Percentiles rank a stretch among this genome's conserved stretches.
Evolutionary conservation across 2,113 vertebrate genomes (phyloP).

Genomic region (Hassar affinis): DNA sequence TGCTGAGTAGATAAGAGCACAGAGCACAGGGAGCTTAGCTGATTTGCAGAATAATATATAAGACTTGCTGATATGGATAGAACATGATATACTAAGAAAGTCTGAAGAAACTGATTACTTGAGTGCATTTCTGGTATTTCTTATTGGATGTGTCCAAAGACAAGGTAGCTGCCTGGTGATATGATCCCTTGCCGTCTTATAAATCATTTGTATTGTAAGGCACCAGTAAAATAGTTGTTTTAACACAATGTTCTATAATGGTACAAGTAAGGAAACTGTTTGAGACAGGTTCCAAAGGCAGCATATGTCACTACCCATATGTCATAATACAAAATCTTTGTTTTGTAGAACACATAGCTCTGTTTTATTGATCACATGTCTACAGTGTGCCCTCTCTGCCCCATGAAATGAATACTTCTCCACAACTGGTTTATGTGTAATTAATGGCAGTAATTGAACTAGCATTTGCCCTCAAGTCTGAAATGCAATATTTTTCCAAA

Average conservation of each 20-base stretch:
- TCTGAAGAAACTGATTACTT: background rate
- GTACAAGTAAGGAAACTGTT: background rate
- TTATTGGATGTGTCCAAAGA: background rate
- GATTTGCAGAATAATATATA: background rate
- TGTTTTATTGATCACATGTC: too few relatives aligned
- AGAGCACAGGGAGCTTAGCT: background rate
- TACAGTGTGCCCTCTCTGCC: too few relatives aligned
- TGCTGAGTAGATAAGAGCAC: background rate
- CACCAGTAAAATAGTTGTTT: background rate
- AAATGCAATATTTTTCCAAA: too few relatives aligned
- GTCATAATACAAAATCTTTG: too few relatives aligned
- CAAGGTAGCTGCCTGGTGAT: background rate
- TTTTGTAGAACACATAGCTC: too few relatives aligned
- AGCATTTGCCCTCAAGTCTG: too few relatives aligned
- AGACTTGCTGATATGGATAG: background rate
- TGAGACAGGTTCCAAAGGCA: background rate
- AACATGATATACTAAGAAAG: background rate
- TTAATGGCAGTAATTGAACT: too few relatives aligned
- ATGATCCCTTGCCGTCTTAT: background rate
- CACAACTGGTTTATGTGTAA: too few relatives aligned
- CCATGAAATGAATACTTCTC: too few relatives aligned
- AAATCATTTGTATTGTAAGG: background rate
- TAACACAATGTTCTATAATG: background rate
- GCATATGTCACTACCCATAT: too few relatives aligned
- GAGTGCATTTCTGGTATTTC: background rate